Conservation (phyloP, 2,797 vertebrate genomes). For the Tenualosa thibaudeaui region DNA sequence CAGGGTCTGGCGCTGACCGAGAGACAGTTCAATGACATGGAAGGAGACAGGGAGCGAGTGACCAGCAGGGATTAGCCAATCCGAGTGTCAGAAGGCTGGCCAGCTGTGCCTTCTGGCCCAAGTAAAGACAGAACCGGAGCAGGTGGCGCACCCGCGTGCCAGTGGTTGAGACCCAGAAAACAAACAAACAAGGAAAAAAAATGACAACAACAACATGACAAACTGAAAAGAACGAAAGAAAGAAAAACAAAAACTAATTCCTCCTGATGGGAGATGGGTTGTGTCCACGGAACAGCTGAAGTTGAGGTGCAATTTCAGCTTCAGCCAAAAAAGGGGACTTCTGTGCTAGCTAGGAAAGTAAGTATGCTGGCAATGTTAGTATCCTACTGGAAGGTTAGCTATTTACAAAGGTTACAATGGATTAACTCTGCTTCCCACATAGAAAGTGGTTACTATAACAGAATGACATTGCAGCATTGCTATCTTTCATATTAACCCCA, state of each 20-base stretch:
- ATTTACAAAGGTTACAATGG: neutral
- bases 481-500: neutral
- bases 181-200: conserved; percentile 54
- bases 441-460: neutral
- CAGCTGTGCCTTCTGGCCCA: conserved; percentile 78
- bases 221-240: conserved; percentile 42
- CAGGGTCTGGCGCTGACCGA: conserved; percentile 68
- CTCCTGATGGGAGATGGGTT: neutral
- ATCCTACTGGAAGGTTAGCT: conserved; percentile 11
- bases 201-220: conserved; percentile 32
- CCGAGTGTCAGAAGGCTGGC: conserved; percentile 77
- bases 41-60: conserved; percentile 48
- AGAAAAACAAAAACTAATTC: conserved; percentile 50
- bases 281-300: neutral
- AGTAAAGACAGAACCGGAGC: conserved; percentile 65
- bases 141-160: conserved; percentile 74
- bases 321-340: neutral
- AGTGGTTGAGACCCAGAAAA: conserved; percentile 64
- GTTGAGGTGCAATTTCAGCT: conserved; percentile 29
- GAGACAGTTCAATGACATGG: conserved; percentile 61
- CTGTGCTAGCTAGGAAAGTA: conserved; percentile 2
- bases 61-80: conserved; percentile 80
- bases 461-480: neutral
- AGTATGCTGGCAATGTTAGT: conserved; percentile 16
- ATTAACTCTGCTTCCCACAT: neutral